Evolutionary conservation across 1,140 invertebrate genomes (phyloP).

Genomic region (Neelides sp.): DNA sequence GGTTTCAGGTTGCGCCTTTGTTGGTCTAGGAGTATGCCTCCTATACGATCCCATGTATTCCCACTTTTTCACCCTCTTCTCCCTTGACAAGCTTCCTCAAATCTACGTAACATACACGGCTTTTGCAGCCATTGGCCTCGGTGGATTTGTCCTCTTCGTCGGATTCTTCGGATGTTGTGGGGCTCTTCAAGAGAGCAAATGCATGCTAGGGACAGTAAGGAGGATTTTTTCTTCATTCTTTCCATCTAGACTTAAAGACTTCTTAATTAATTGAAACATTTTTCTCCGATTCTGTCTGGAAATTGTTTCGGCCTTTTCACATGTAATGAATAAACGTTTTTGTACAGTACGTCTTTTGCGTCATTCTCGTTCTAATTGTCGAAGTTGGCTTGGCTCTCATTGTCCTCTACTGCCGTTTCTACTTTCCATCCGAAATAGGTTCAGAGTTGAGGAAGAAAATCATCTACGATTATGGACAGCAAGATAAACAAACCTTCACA

Average conservation of each 20-base stretch:
- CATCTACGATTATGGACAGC: slow-evolving; percentile 37
- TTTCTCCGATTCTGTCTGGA: too few species aligned
- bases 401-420: slow-evolving; percentile 33
- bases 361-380: slow-evolving; percentile 38
- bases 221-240: slow-evolving; percentile 4
- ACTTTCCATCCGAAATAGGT: slow-evolving; percentile 37
- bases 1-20: slow-evolving; percentile 41
- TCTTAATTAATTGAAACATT: slow-evolving; percentile 2
- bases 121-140: slow-evolving; percentile 39
- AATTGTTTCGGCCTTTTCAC: neutral
- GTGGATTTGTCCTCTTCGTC: slow-evolving; percentile 40
- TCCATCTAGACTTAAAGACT: neutral
- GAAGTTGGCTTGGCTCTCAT: slow-evolving; percentile 31
- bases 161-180: slow-evolving; percentile 44
- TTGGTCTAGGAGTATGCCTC: slow-evolving; percentile 40
- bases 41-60: slow-evolving; percentile 41
- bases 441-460: slow-evolving; percentile 36
- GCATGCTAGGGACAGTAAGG: slow-evolving; percentile 42
- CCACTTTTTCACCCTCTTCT: slow-evolving; percentile 40
- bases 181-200: slow-evolving; percentile 40
- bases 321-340: neutral
- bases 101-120: too few species aligned
- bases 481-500: slow-evolving; percentile 36
- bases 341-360: slow-evolving; percentile 41
- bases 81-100: slow-evolving; percentile 38